Evolutionary conservation across 1,140 invertebrate species (phyloP), one percentile per base, ranked within the genome.

Genomic region (Dreissena rostriformis): DNA sequence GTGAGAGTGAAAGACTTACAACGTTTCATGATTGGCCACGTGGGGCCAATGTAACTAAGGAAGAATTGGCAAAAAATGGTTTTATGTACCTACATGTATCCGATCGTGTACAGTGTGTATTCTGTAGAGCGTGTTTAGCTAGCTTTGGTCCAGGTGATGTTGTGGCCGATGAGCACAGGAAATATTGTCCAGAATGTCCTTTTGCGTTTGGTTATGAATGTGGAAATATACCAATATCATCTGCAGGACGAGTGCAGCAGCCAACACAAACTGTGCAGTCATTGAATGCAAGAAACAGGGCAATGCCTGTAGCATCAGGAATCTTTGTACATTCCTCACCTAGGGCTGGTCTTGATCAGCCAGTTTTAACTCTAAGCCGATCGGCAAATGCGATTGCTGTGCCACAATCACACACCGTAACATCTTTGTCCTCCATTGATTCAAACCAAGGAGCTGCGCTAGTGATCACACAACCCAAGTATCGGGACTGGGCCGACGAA

Each of bases 61-160:
- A 96, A 90, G 94, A 95, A 89, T 95, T 98, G 86, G 97, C 97
- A 4, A 96, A 96, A 91, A 97, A 96, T 63, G 97, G 97, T 15
- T 98, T 98, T 94, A 97, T 95, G 91, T 97, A 96, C 68, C 77
- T 51, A 17, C 86, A 87, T 57, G 74, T 82, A 29, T 85, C 82
- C 22, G 96, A 96, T 89, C 94, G 96, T 91, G 96, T 98, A 0
- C 95, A 97, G 87, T 99, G 98, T 94, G 96, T 96, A 8, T 98
- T 96, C 95, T 98, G 97, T 93, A 94, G 95, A 87, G 96, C 96
- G 73, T 93, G 97, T 53, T 94, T 96, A 86, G 95, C 94, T 84
- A 95, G 95, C 87, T 98, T 96, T 97, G 95, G 95, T 92, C 91
- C 88, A 82, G 96, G 95, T 76, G 97, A 96, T 94, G 94, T 95